A percentile compares a stretch with the other conserved stretches of the same genome.
Conservation (phyloP, 64 coral and sea anemone genomes). For the Cladopsammia gracilis region DNA sequence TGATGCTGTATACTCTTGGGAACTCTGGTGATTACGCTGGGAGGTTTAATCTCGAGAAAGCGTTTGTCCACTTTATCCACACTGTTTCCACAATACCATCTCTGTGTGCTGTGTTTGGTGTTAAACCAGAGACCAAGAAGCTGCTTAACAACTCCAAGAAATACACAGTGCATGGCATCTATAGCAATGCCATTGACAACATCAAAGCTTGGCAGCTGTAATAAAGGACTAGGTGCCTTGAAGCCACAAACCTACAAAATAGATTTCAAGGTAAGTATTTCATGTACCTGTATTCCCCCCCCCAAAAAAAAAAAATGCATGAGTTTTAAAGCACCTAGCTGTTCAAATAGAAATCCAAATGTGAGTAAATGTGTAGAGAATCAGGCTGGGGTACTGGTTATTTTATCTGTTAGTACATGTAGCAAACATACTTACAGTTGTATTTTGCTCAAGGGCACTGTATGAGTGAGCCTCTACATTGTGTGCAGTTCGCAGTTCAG, state of each 20-base stretch:
- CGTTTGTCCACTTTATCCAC: constrained; percentile 32
- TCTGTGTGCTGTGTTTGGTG: constrained; percentile 3
- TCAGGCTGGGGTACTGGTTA: neutral
- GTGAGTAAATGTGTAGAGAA: neutral
- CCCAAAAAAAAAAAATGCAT: neutral
- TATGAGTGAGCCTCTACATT: constrained; percentile 21
- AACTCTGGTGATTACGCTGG: constrained; percentile 14
- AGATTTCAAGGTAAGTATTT: constrained; percentile 4
- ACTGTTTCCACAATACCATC: constrained; percentile 41
- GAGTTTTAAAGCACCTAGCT: too few relatives aligned
- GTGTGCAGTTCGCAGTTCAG: neutral
- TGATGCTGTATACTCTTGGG: constrained; percentile 3
- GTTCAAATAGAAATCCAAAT: too few relatives aligned
- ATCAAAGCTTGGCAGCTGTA: neutral
- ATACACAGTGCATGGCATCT: constrained; percentile 32
- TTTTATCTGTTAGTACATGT: too few relatives aligned
- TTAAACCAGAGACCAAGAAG: constrained; percentile 39
- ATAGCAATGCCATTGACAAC: constrained; percentile 17
- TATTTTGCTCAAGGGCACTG: constrained; percentile 30
- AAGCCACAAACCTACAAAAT: constrained; percentile 11
- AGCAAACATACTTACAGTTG: constrained; percentile 44
- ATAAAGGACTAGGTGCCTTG: constrained; percentile 13
- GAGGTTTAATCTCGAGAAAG: constrained; percentile 45
- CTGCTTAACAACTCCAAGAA: constrained; percentile 18
- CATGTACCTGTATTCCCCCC: neutral